Conservation (phyloP, 2,888 invertebrate genomes). For the Dendrolimus pini region DNA sequence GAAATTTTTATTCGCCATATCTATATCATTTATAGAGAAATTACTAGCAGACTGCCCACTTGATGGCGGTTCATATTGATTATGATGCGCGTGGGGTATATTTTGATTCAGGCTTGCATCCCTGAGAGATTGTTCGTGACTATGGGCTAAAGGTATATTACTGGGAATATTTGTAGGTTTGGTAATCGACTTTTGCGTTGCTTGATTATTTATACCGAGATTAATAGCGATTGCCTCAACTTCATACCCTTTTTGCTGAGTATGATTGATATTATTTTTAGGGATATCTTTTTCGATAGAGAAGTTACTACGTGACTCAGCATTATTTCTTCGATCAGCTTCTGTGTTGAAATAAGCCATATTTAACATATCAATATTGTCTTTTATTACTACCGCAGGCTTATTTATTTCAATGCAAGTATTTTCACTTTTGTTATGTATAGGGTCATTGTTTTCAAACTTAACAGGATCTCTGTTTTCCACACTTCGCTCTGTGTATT, state of each 20-base stretch:
- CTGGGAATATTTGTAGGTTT: slow-evolving; percentile 33
- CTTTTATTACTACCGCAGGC: slow-evolving; percentile 38
- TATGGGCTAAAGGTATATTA: slow-evolving; percentile 50
- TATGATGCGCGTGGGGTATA: slow-evolving; percentile 55
- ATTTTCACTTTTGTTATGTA: slow-evolving; percentile 40
- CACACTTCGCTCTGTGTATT: slow-evolving; percentile 22
- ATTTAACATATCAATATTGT: slow-evolving; percentile 66
- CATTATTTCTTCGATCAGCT: slow-evolving; percentile 38
- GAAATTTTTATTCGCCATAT: slow-evolving; percentile 61
- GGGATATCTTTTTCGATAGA: slow-evolving; percentile 31
- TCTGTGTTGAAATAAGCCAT: slow-evolving; percentile 68
- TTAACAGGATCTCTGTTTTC: slow-evolving; percentile 34
- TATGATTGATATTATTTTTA: slow-evolving; percentile 29
- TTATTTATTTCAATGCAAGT: slow-evolving; percentile 31
- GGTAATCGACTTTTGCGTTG: slow-evolving; percentile 37
- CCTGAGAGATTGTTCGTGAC: slow-evolving; percentile 40
- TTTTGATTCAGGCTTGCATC: slow-evolving; percentile 43
- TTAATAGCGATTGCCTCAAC: slow-evolving; percentile 63
- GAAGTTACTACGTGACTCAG: slow-evolving; percentile 34
- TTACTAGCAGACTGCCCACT: slow-evolving; percentile 41
- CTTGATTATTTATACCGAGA: slow-evolving; percentile 54
- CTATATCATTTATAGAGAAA: slow-evolving; percentile 64
- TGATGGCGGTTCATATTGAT: slow-evolving; percentile 49
- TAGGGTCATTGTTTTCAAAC: slow-evolving; percentile 29
- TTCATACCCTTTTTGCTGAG: slow-evolving; percentile 52